phyloP scores from a whole-genome alignment of 1,140 invertebrate species.

The Drosophila lini region DNA sequence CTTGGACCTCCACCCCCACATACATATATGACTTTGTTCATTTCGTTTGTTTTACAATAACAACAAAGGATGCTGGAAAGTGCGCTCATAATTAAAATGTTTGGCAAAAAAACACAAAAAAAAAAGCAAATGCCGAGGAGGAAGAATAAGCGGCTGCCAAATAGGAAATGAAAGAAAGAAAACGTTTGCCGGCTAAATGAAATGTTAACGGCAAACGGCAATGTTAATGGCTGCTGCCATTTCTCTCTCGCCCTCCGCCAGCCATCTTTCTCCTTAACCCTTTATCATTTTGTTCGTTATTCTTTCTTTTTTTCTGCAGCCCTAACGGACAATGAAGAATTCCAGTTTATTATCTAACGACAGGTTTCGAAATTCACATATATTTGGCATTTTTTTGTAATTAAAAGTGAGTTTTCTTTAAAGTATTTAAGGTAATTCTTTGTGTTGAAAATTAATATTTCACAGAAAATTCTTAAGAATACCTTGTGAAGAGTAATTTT shows the following conservation, averaged over 20 bases:
- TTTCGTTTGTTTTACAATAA: slow-evolving; percentile 77
- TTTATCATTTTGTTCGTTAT: slow-evolving; percentile 11
- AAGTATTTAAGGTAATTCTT: too few relatives aligned
- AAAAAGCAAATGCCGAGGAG: background rate
- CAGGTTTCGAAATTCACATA: slow-evolving; percentile 23
- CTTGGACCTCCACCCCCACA: background rate
- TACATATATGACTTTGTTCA: slow-evolving; percentile 65
- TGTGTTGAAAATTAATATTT: too few relatives aligned
- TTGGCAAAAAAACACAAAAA: slow-evolving; percentile 28
- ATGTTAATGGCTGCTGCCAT: slow-evolving; percentile 64
- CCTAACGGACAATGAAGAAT: slow-evolving; percentile 30
- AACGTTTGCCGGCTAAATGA: slow-evolving; percentile 69
- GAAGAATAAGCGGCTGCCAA: slow-evolving; percentile 36
- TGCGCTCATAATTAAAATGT: slow-evolving; percentile 73
- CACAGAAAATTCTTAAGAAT: too few relatives aligned
- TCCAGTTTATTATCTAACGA: slow-evolving; percentile 50
- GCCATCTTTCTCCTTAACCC: slow-evolving; percentile 5
- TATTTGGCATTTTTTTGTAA: background rate
- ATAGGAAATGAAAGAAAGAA: slow-evolving; percentile 48
- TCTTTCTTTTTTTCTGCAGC: background rate
- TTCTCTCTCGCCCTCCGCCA: slow-evolving; percentile 22
- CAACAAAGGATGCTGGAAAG: slow-evolving; percentile 44
- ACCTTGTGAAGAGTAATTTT: too few relatives aligned
- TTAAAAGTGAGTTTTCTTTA: too few relatives aligned
- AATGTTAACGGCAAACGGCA: slow-evolving; percentile 66